Conservation (phyloP, 2,888 invertebrate genomes). For the Timema cristinae region DNA sequence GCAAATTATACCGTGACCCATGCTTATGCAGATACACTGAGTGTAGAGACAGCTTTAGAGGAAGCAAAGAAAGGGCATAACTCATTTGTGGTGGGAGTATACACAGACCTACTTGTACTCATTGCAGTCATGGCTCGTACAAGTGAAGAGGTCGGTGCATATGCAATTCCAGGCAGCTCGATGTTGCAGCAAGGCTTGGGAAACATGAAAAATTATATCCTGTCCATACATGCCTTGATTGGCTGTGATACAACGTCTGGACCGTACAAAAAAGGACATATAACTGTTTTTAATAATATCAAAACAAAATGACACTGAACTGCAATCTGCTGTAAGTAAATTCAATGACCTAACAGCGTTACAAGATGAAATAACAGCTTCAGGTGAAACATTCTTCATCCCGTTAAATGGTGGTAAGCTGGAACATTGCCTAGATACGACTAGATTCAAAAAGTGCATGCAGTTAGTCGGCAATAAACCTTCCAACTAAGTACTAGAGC, state of each 20-base stretch:
- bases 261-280: constrained; percentile 3
- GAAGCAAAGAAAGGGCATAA: neutral
- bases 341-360: neutral
- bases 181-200: neutral
- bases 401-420: neutral
- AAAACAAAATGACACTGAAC: neutral
- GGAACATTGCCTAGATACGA: neutral
- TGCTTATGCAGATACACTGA: neutral
- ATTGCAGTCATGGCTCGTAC: constrained; percentile 8
- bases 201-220: neutral
- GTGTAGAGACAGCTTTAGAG: neutral
- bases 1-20: neutral
- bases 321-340: neutral
- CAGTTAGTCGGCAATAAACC: neutral
- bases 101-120: neutral
- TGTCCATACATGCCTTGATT: constrained; percentile 4
- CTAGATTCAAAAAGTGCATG: constrained; percentile 10
- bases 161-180: constrained; percentile 6
- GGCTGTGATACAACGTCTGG: constrained; percentile 9
- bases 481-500: neutral
- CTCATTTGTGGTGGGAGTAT: neutral
- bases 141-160: constrained; percentile 8
- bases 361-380: constrained; percentile 2
- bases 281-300: neutral
- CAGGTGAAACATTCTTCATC: constrained; percentile 12